Base-by-base conservation (phyloP, 1,140 invertebrate genomes). In the Drosophila santomea region DNA sequence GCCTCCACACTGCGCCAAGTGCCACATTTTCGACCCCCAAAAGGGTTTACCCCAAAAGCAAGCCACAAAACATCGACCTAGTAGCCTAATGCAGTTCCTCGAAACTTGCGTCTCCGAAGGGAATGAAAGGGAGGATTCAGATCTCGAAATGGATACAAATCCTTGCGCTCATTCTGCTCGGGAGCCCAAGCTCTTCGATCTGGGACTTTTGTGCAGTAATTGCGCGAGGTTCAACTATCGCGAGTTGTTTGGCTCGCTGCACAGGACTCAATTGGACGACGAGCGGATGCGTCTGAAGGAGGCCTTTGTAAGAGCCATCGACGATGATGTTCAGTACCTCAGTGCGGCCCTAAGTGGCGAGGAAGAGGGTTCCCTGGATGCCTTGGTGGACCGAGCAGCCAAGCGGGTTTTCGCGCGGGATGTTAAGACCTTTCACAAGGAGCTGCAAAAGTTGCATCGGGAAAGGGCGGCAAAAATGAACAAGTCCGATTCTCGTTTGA, bases 241-340 rank as follows among this genome's bases (percentile, higher is more conserved):
- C 0, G 48, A 57, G 15, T 36, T 86, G 1, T 86, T 86, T 28
- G 59, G 48, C 4, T 28, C 56, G 0, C 4, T 20, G 7, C 38
- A 48, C 8, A 15, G 25, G 2, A 61, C 50, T 7, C n/a, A 17
- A 3, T 38, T 61, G 14, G 44, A 68, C 25, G 58, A 52, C 1
- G 52, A 82, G n/a, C 20, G 48, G 20, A 12, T 77, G 38, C 44
- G 51, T 7, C 39, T 86, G 0, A 86, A 72, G 35, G 54, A 20
- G n/a, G 61, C 63, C 15, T 77, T 83, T 41, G 58, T 80, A 0
- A 58, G 74, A 28, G 83, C 83, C 5, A 39, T 89, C n/a, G 71
- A 66, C 23, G 66, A 73, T 2, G 74, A 86, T 54, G 59, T 51
- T 0, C 60, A 80, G 25, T 75, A 79, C 6, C 51, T 77, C 7